Evolutionary conservation across 2,888 invertebrate species (phyloP).

Genomic region (Imbricaverruca yamaguchii): DNA sequence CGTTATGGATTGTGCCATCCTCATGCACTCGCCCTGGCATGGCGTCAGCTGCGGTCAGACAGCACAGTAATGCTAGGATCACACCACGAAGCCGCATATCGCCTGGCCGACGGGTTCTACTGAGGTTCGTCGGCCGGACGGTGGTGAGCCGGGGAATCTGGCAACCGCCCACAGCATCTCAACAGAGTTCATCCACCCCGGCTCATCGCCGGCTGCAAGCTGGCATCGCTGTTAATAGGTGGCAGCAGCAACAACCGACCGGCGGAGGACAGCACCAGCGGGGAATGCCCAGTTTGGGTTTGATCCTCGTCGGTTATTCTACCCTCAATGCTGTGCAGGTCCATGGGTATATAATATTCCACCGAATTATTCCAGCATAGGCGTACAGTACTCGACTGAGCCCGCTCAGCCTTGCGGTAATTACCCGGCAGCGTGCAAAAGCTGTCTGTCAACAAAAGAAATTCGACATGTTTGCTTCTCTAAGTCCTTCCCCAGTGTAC

Average conservation of each 20-base stretch:
- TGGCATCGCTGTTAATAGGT: background rate
- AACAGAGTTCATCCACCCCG: background rate
- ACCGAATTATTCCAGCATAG: too few relatives aligned
- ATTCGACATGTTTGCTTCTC: too few relatives aligned
- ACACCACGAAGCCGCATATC: background rate
- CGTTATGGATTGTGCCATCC: background rate
- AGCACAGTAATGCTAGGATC: background rate
- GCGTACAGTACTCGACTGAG: too few relatives aligned
- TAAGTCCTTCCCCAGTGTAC: too few relatives aligned
- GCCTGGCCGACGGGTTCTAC: background rate
- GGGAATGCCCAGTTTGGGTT: too few relatives aligned
- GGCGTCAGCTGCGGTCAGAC: background rate
- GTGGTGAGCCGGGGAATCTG: background rate
- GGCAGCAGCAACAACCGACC: background rate
- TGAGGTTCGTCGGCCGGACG: background rate
- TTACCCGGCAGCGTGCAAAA: too few relatives aligned
- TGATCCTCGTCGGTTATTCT: too few relatives aligned
- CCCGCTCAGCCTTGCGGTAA: too few relatives aligned
- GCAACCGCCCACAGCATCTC: background rate
- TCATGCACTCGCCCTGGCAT: background rate
- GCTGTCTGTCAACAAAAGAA: too few relatives aligned
- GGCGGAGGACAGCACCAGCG: background rate
- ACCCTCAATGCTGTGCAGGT: too few relatives aligned
- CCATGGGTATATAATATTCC: too few relatives aligned
- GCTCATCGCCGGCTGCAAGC: background rate